Percentiles rank a stretch among this genome's conserved stretches.
phyloP scores from a whole-genome alignment of 2,888 invertebrate species.

The Strigamia crassipes region DNA sequence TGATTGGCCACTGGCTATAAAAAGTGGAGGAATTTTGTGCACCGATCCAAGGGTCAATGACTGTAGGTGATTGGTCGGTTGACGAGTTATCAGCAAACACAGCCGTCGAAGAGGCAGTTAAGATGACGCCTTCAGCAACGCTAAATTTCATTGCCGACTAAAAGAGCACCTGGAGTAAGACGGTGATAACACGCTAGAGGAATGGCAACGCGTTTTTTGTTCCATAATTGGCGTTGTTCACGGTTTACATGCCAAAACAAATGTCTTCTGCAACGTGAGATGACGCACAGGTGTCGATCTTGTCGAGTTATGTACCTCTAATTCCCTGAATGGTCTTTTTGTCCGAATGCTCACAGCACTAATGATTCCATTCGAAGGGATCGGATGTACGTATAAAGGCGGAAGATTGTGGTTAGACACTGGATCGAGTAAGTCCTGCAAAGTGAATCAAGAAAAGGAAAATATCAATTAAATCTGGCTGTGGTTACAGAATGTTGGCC shows the following conservation, averaged over 20 bases:
- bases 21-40: background rate
- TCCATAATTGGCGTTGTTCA: background rate
- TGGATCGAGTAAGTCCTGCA: background rate
- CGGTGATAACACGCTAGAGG: background rate
- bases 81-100: constrained; percentile 10
- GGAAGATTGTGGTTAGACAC: background rate
- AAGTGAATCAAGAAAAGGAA: background rate
- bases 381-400: background rate
- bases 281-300: background rate
- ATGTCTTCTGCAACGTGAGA: background rate
- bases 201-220: background rate
- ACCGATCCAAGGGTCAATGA: constrained; percentile 2
- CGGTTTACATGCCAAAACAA: background rate
- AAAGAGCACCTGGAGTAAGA: background rate
- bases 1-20: constrained; percentile 10
- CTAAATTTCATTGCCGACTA: background rate
- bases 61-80: constrained; percentile 3
- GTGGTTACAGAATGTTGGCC: constrained; percentile 10
- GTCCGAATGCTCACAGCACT: background rate
- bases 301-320: background rate
- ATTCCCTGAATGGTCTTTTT: constrained; percentile 10
- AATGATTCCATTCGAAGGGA: background rate
- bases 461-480: background rate
- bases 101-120: constrained; percentile 10
- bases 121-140: constrained; percentile 10